Percentiles rank a stretch among this genome's conserved stretches.
Conservation (phyloP, 2,797 vertebrate genomes). For the Thalassophryne amazonica region DNA sequence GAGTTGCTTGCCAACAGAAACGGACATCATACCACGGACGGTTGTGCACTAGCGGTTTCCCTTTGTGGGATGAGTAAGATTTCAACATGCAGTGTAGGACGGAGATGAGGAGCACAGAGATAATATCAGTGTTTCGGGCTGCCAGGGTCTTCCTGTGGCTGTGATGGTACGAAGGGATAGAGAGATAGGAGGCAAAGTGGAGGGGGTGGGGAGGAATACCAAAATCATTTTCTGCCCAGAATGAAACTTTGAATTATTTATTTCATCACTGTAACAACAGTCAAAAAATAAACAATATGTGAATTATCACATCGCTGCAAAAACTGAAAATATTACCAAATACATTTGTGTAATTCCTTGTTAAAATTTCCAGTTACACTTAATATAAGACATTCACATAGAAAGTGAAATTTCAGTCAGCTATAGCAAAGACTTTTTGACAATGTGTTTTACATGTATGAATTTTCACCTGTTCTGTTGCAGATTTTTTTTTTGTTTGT, state of each 20-base stretch:
- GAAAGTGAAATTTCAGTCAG: no score
- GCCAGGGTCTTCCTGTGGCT: constrained; percentile 82
- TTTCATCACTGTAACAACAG: background rate
- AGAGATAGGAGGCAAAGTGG: constrained; percentile 60
- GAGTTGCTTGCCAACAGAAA: constrained; percentile 71
- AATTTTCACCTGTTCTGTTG: no score
- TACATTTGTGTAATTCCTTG: no score
- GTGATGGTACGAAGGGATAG: constrained; percentile 64
- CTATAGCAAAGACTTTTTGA: no score
- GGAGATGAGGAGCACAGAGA: constrained; percentile 71
- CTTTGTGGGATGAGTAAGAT: constrained; percentile 77
- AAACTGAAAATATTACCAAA: no score
- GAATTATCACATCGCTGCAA: no score
- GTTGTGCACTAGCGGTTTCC: constrained; percentile 75
- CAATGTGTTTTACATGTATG: no score
- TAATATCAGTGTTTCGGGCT: constrained; percentile 74
- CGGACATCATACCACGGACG: constrained; percentile 63
- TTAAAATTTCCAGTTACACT: no score
- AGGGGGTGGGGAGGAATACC: constrained; percentile 20
- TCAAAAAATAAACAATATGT: no score
- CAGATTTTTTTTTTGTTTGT: no score
- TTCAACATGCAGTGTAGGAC: constrained; percentile 78
- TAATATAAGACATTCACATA: no score
- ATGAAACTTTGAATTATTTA: background rate
- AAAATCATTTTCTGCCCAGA: constrained; percentile 5